Evolutionary conservation across 2,888 invertebrate genomes (phyloP), one percentile per base, ranked within the genome.

Genomic region (Troglohyphantes excavatus): DNA sequence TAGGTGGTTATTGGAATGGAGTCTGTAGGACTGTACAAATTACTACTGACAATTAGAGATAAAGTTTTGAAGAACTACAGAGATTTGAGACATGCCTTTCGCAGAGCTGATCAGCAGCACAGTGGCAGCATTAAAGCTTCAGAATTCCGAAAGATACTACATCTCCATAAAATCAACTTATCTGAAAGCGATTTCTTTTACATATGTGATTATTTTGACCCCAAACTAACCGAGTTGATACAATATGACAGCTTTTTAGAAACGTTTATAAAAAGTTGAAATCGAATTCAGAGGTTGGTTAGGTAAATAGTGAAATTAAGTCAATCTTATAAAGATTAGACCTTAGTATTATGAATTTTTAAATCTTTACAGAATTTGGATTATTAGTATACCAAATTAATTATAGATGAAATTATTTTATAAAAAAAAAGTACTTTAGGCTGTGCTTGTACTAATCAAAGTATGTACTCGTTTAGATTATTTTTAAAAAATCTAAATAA

Each of bases 151-250:
- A 88, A 72, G 59, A 82, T 82, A 27, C 23, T 88, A 3, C 63
- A 46, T n/a, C 65, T 82, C 27, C 29, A 76, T 11, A 88, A 76
- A 65, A 82, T 88, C 27, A 21, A 75, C 13, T 26, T 88, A 29
- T 68, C 88, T 21, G 88, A 88, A n/a, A 33, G 81, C 13, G 82
- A 82, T 19, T 81, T 88, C n/a, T 88, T 82, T 68, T 88, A 88
- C 23, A 88, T 88, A 61, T 82, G 75, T 59, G 88, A 88, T 68
- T 75, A 88, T 26, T 88, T 88, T 88, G 88, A 88, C 59, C 88
- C 88, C 27, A 88, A 82, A 11, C 88, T 88, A 21, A 63, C 82
- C 59, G 88, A 82, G 61, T 46, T 68, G 29, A 82, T 88, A 59
- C 33, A n/a, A n/a, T 88, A 88, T 70, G 76, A 82, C 53, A 61